Base-by-base conservation (phyloP, 2,113 vertebrate species). In the Tragelaphus scriptus region DNA sequence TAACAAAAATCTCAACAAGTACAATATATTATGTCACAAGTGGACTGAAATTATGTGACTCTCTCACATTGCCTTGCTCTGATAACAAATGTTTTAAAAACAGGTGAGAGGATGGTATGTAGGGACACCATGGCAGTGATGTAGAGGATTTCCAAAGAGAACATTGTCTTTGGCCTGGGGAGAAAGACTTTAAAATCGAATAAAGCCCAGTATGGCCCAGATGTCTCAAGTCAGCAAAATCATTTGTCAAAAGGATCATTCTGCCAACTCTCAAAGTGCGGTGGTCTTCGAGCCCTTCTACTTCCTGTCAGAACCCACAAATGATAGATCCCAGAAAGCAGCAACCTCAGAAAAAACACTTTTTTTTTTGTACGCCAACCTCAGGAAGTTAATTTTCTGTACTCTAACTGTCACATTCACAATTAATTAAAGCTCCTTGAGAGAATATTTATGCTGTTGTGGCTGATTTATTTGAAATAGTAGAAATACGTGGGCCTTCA, bases 221-320 rank as follows among this genome's bases (percentile, higher is more conserved):
- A 97, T 97, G 91, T 98, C 59, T 98, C 93, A 91, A 91, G 86
- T 93, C 87, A 93, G 92, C 90, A 91, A 96, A 97, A 97, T 65
- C 53, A 90, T 95, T 93, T 93, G 91, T 97, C 94, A 91, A 77
- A 97, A 94, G 91, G 47, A 81, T 88, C 90, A 79, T 92, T 94
- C 91, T 81, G 55, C 65, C 49, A 7, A 40, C 32, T 96, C 6
- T 47, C 44, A 47, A 11, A 56, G 58, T 81, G 80, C 30, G 56
- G 65, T 94, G 94, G 87, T 91, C 95, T 97, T 75, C 59, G 47
- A 40, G 47, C 23, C 56, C 49, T 95, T 82, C 88, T 26, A 9
- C 77, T 89, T 96, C 86, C 95, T 97, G 55, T 77, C n/a, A 80
- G 65, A 97, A 94, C 80, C 91, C 91, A 97, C 89, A 97, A 94